Percentiles rank a stretch among this genome's conserved stretches.
phyloP scores from a whole-genome alignment of 2,888 invertebrate genomes.

The Spilarctia lutea region DNA sequence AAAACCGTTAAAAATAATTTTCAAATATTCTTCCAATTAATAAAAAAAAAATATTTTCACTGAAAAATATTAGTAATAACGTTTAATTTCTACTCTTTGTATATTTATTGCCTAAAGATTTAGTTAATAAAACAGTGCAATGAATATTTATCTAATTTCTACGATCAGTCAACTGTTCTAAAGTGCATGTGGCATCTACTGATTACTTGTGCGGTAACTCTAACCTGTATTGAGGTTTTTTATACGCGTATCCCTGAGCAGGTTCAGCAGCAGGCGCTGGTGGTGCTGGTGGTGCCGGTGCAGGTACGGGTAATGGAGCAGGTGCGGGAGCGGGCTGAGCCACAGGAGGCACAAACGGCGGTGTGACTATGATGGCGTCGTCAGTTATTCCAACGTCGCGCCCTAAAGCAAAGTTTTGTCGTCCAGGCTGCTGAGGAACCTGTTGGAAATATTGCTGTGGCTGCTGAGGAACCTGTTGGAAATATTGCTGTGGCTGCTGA shows the following conservation, averaged over 20 bases:
- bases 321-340: constrained; percentile 56
- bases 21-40: not conserved
- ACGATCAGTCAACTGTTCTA: constrained; percentile 23
- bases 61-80: not conserved
- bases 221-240: constrained; percentile 77
- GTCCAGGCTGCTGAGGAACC: constrained; percentile 55
- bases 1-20: not conserved
- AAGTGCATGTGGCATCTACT: constrained; percentile 6
- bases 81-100: constrained; percentile 3
- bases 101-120: not conserved
- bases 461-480: constrained; percentile 53
- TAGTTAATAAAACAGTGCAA: constrained; percentile 21
- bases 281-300: constrained; percentile 47
- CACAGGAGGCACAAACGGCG: constrained; percentile 73
- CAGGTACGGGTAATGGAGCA: constrained; percentile 47
- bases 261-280: constrained; percentile 48
- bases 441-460: constrained; percentile 54
- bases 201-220: constrained; percentile 76
- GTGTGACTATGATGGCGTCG: constrained; percentile 80
- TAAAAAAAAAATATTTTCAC: not conserved
- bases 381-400: constrained; percentile 80
- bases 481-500: constrained; percentile 49
- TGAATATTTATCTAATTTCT: constrained; percentile 27
- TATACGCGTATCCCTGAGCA: constrained; percentile 72
- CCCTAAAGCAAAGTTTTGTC: constrained; percentile 62